Conservation (phyloP, 2,797 vertebrate species). For the Peromyscus nudipes region DNA sequence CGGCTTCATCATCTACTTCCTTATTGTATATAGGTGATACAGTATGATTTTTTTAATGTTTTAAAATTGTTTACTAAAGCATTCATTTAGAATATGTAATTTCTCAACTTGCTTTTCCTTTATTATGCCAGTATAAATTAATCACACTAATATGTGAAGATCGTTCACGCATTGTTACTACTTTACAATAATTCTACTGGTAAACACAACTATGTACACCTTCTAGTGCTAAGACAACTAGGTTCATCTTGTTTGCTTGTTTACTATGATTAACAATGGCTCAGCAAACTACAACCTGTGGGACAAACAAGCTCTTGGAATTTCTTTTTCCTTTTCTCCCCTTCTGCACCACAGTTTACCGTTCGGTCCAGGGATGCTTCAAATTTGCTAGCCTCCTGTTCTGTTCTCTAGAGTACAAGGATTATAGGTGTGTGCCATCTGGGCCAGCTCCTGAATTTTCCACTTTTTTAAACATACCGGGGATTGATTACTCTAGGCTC, state of each 20-base stretch:
- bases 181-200: slow-evolving; percentile 49
- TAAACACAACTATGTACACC: slow-evolving; percentile 44
- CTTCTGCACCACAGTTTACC: background rate
- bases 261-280: slow-evolving; percentile 42
- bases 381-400: background rate
- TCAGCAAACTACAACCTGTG: slow-evolving; percentile 52
- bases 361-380: background rate
- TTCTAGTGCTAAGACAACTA: slow-evolving; percentile 33
- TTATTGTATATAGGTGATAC: background rate
- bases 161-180: background rate
- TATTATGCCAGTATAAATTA: slow-evolving; percentile 39
- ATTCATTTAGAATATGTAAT: slow-evolving; percentile 35
- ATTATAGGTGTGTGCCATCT: background rate
- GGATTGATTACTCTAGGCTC: background rate
- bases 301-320: background rate
- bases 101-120: slow-evolving; percentile 33
- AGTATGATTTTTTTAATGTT: slow-evolving; percentile 21
- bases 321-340: background rate
- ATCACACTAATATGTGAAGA: slow-evolving; percentile 22
- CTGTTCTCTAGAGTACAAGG: background rate
- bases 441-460: background rate
- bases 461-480: background rate
- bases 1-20: background rate
- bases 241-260: background rate
- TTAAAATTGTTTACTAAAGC: slow-evolving; percentile 42